Base-by-base conservation (phyloP, 2,797 vertebrate species). In the Sitta carolinensis region DNA sequence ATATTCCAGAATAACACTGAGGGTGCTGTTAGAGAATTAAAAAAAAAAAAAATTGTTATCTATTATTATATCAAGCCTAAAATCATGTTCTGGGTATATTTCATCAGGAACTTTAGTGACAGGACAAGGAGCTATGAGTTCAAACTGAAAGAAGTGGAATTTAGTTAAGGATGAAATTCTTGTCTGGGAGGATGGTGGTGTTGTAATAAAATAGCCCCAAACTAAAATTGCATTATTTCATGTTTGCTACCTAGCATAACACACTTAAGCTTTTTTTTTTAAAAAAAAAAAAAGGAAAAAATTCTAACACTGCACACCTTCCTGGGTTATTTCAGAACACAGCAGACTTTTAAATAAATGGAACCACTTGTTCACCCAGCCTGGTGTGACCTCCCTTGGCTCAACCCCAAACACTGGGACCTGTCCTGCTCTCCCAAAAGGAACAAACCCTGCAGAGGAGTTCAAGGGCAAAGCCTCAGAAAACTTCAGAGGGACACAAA, bases 231-330 rank as follows among this genome's bases (percentile, higher is more conserved):
- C 38, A 50, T 52, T 81, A 51, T 62, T 92, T 92, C 25, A 27
- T 8, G 6, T 86, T 59, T 22, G 5, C 18, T 38, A 45, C 12
- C 51, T 42, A 82, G 57, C 8, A 14, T 3, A 72, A 66, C 8
- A 51, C 38, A 34, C 18, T 34, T 7, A 8, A 21, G 23, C 2
- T 10, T 8, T 13, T 6, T 0, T 55, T 10, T 9, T 9, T 20
- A n/a, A 52, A 27, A 20, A 45, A 43, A 43, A 42, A 42, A 42
- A 36, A 36, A 36, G 36, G 36, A 36, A 36, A 36, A 66, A 22
- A 80, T 17, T 17, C 51, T 17, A 22, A 25, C 4, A 13, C 13
- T 69, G 69, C 47, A 27, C 18, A 74, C 40, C 45, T 84, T 87
- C 87, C 81, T 8, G 57, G 47, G 1, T 12, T 19, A 40, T 38